Evolutionary conservation across 2,797 vertebrate species (phyloP).

Genomic region (Ctenopoma kingsleyae): DNA sequence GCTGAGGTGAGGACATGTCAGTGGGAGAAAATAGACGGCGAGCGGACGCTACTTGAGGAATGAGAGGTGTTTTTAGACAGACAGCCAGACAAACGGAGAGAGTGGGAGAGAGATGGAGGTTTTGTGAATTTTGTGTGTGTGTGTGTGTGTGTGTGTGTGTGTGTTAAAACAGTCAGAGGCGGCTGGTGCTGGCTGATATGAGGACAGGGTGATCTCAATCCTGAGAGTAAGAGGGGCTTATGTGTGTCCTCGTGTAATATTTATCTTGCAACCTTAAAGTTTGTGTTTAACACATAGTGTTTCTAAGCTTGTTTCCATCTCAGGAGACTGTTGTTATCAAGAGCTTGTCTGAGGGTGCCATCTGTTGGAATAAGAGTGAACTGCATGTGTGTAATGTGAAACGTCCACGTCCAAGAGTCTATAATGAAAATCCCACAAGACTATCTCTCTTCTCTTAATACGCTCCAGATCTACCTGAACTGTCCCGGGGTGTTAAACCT

Average conservation of each 20-base stretch:
- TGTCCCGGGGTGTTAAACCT: too few relatives aligned
- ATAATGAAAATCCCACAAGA: too few relatives aligned
- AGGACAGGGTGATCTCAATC: background rate
- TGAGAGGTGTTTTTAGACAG: slow-evolving; percentile 34
- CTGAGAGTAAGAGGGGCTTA: background rate
- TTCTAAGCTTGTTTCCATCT: slow-evolving; percentile 1
- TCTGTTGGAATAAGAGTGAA: slow-evolving; percentile 43
- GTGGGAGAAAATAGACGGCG: slow-evolving; percentile 50
- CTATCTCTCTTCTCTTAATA: too few relatives aligned
- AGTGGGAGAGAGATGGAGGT: background rate
- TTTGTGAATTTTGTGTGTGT: slow-evolving; percentile 8
- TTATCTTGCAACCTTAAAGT: background rate
- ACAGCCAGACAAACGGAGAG: background rate
- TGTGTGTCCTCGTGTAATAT: background rate
- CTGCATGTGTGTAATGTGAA: background rate
- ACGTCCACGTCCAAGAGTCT: background rate
- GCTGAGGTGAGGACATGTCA: slow-evolving; percentile 62
- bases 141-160: slow-evolving; percentile 8
- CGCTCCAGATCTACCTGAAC: too few relatives aligned
- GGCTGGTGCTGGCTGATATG: background rate
- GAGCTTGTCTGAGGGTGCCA: slow-evolving; percentile 45
- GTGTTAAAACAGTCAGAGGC: background rate
- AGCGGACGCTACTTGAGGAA: slow-evolving; percentile 43
- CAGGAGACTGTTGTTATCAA: background rate
- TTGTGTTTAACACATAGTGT: background rate